These are phyloP conservation scores for Gobio gobio DNA, from an alignment of 2,113 vertebrate species.

Conservation along the genomic window DNA sequence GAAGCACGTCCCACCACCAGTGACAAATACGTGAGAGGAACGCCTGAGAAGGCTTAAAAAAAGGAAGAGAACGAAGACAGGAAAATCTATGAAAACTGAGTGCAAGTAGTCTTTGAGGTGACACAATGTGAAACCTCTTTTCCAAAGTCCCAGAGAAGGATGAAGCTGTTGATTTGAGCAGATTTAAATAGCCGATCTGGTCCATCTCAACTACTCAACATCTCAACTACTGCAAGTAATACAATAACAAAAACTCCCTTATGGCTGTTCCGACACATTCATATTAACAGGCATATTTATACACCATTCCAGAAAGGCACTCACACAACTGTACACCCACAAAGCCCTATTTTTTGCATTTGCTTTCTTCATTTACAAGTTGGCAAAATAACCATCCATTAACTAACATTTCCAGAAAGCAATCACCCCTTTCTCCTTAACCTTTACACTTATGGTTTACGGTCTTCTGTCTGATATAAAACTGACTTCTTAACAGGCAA, in stretches of 20 bases:
- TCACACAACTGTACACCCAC: slow-evolving; percentile 2
- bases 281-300: slow-evolving; percentile 12
- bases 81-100: slow-evolving; percentile 27
- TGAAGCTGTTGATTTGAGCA: slow-evolving; percentile 36
- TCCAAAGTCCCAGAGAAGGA: slow-evolving; percentile 37
- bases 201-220: no score
- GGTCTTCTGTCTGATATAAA: background rate
- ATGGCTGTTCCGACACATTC: background rate
- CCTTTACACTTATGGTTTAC: background rate
- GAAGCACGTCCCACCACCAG: slow-evolving; percentile 42
- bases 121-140: slow-evolving; percentile 51
- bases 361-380: slow-evolving; percentile 47
- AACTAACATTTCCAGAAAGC: background rate
- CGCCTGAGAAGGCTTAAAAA: slow-evolving; percentile 51
- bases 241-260: background rate
- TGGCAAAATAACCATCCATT: background rate
- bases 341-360: background rate
- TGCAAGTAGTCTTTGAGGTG: slow-evolving; percentile 38
- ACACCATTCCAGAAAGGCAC: background rate
- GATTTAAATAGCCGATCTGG: slow-evolving; percentile 11
- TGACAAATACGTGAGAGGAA: slow-evolving; percentile 47
- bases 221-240: slow-evolving; percentile 15
- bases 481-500: background rate
- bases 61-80: slow-evolving; percentile 4
- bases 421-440: slow-evolving; percentile 49